phyloP scores from a whole-genome alignment of 1,140 invertebrate genomes.

The Scaptomyza pallida region DNA sequence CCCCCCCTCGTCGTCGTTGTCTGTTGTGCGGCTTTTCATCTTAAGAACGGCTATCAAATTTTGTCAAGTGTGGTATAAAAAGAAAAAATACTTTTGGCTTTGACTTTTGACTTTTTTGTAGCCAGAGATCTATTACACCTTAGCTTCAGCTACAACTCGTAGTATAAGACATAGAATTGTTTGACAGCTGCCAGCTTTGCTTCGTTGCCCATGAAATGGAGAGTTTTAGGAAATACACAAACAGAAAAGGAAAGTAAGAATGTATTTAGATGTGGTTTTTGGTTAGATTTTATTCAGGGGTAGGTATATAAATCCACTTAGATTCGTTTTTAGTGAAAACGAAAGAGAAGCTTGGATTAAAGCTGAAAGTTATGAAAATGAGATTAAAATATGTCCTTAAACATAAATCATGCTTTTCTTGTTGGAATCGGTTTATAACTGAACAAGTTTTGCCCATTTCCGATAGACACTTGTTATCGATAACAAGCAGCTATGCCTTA shows the following conservation, averaged over 20 bases:
- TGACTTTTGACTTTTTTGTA: conserved; percentile 1
- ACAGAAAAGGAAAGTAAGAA: conserved; percentile 5
- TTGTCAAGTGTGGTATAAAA: conserved; percentile 19
- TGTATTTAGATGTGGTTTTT: neutral
- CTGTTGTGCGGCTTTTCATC: conserved; percentile 49
- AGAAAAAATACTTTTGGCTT: conserved; percentile 2
- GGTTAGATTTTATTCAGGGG: neutral
- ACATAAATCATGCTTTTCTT: too few relatives aligned
- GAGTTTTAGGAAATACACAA: neutral
- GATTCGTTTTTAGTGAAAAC: too few relatives aligned
- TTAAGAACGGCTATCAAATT: conserved; percentile 57
- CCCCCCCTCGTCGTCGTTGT: neutral
- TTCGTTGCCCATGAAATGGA: conserved; percentile 2
- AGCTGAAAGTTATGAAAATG: too few relatives aligned
- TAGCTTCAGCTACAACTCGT: neutral
- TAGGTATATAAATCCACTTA: neutral
- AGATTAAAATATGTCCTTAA: too few relatives aligned
- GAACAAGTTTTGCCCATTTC: too few relatives aligned
- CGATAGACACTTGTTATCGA: too few relatives aligned
- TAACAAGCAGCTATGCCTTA: too few relatives aligned
- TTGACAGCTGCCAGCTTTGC: conserved; percentile 28
- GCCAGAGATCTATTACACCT: neutral
- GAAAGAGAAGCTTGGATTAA: too few relatives aligned
- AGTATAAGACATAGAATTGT: conserved; percentile 12
- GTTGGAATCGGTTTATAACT: too few relatives aligned